These are phyloP conservation scores for Alentia gelatinosa DNA, from an alignment of 2,888 invertebrate genomes.

Conservation along the genomic window DNA sequence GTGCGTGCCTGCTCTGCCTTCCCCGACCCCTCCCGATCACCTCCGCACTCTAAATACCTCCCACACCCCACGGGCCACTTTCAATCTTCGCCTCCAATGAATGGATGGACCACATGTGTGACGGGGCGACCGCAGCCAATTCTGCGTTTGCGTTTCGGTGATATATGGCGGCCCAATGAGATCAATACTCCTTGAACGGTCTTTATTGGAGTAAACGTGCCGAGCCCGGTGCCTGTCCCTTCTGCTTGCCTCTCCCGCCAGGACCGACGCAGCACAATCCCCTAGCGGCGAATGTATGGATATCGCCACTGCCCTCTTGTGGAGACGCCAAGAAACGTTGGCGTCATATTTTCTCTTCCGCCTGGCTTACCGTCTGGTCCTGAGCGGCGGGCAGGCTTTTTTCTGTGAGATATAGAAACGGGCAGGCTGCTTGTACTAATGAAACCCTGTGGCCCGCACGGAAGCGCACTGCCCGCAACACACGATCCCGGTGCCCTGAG, in stretches of 20 bases:
- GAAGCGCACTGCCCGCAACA: no score
- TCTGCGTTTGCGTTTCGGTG: constrained; percentile 11
- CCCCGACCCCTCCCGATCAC: neutral
- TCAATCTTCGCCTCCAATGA: neutral
- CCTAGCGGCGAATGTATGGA: neutral
- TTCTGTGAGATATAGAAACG: no score
- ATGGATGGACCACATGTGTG: constrained; percentile 3
- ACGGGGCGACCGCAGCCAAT: neutral
- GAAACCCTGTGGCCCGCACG: no score
- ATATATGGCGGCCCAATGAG: constrained; percentile 20
- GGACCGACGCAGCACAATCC: neutral
- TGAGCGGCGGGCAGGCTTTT: no score
- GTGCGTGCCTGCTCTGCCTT: neutral
- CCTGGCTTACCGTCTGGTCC: no score
- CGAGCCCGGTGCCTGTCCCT: neutral
- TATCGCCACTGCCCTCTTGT: neutral
- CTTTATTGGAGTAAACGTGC: neutral
- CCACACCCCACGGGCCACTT: neutral
- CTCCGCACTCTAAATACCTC: neutral
- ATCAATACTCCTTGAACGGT: constrained; percentile 27
- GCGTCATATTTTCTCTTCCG: no score
- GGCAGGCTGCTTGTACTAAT: no score
- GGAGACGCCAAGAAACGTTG: neutral
- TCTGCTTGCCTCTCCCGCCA: neutral
- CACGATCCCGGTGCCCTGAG: no score